Percentiles rank a stretch among this genome's conserved stretches.
These are phyloP conservation scores for Gisinianus flammeolus DNA, from an alignment of 2,888 invertebrate genomes.

Conservation along the genomic window DNA sequence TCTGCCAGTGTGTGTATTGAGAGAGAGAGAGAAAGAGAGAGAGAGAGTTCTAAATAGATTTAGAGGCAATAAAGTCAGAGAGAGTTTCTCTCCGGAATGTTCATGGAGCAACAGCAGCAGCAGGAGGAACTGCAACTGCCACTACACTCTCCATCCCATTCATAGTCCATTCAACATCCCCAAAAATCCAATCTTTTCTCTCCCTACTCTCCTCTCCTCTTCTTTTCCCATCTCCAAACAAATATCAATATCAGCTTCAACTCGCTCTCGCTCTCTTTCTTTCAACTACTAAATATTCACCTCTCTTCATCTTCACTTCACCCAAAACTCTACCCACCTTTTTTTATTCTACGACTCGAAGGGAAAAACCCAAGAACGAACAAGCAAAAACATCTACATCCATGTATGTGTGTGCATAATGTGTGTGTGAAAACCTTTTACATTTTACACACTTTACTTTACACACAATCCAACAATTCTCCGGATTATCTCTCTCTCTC, in stretches of 20 bases:
- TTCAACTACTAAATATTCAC: neutral
- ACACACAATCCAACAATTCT: neutral
- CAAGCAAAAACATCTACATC: neutral
- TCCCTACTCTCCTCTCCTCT: too few relatives aligned
- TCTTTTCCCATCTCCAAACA: neutral
- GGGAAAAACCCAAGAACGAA: too few relatives aligned
- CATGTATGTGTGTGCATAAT: neutral
- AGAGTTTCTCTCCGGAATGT: slow-evolving; percentile 3
- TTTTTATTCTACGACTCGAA: too few relatives aligned
- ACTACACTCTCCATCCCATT: neutral
- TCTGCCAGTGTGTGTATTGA: neutral
- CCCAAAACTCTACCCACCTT: neutral
- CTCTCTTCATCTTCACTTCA: neutral
- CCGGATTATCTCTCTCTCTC: too few relatives aligned
- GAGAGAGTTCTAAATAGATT: slow-evolving; percentile 7
- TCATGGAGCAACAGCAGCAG: neutral
- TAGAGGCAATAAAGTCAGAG: slow-evolving; percentile 15
- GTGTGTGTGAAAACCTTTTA: neutral
- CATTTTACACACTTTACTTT: neutral
- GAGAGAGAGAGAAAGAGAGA: neutral
- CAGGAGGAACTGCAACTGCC: neutral
- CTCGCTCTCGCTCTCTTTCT: neutral
- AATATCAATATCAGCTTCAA: too few relatives aligned
- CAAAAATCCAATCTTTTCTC: slow-evolving; percentile 18
- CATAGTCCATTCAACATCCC: slow-evolving; percentile 4